Evolutionary conservation across 2,888 invertebrate species (phyloP), one percentile per base, ranked within the genome.

Genomic region (Limenitis camilla): DNA sequence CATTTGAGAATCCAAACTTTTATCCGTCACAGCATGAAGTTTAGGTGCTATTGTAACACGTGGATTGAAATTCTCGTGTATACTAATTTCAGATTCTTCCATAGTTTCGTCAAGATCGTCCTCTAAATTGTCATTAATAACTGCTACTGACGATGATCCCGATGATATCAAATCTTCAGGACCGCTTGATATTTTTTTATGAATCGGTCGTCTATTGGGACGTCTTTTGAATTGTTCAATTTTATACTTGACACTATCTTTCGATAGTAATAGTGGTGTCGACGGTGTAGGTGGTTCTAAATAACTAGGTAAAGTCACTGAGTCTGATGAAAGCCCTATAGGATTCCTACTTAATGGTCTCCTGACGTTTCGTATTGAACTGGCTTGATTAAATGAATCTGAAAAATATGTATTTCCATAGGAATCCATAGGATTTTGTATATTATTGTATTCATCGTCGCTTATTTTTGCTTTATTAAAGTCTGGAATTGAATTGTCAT

Each of bases 261-360:
- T 84, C 4, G 70, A 81, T 7, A 74, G 68, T 56, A 81, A 82
- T 8, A 78, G 69, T 27, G 81, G 69, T 1, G 80, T 78, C 6
- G 80, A 76, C 30, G 81, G 87, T 2, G 79, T 83, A 0, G 88
- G 88, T 5, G 88, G 88, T 64, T 88, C 88, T 53, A 88, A 69
- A 55, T 76, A 88, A 58, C 88, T 88, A 4, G 88, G 88, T 40
- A 88, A 63, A 0, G 85, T 83, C 5, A 73, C 71, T 3, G 77
- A 72, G 55, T 83, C 84, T 58, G 74, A 71, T 40, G 65, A 71
- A 7, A 65, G 61, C 33, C 59, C 58, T 5, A 47, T 42, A 6
- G 64, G 64, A 54, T 59, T 64, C 9, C 65, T 58, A 10, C 71
- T 59, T 6, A 67, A 59, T 19, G 82, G 84, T 55, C 82, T 71